Conservation (phyloP, 2,888 invertebrate genomes). For the Rhagonycha lutea region DNA sequence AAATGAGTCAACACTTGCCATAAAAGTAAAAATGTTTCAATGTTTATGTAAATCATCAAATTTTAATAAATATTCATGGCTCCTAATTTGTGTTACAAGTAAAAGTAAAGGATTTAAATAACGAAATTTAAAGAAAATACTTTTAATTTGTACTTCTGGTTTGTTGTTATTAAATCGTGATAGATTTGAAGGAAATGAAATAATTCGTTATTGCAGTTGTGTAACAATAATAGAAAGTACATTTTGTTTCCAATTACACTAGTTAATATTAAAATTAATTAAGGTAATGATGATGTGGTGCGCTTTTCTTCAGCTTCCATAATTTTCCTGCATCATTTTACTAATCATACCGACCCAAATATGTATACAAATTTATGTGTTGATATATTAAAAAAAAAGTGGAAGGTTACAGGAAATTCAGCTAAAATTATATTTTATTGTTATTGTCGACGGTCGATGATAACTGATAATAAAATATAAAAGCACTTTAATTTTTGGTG, state of each 20-base stretch:
- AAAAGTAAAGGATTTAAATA: background rate
- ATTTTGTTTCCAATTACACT: too few relatives aligned
- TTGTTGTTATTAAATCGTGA: background rate
- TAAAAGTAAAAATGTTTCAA: background rate
- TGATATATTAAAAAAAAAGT: background rate
- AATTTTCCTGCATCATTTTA: background rate
- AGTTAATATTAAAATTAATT: background rate
- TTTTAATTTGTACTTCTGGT: background rate
- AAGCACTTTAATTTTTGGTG: background rate
- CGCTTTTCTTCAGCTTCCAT: background rate
- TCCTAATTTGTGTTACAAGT: background rate
- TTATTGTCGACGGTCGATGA: background rate
- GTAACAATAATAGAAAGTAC: background rate
- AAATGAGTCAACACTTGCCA: background rate
- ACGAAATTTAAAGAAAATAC: background rate
- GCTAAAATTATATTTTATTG: background rate
- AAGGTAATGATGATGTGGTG: background rate
- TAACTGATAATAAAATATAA: background rate
- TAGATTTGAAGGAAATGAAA: background rate
- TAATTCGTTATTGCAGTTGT: background rate
- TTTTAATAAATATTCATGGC: background rate
- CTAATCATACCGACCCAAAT: background rate
- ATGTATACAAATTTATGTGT: background rate
- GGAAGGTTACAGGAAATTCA: background rate
- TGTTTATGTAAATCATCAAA: background rate